phyloP scores from a whole-genome alignment of 2,113 vertebrate species.

The Carollia perspicillata region DNA sequence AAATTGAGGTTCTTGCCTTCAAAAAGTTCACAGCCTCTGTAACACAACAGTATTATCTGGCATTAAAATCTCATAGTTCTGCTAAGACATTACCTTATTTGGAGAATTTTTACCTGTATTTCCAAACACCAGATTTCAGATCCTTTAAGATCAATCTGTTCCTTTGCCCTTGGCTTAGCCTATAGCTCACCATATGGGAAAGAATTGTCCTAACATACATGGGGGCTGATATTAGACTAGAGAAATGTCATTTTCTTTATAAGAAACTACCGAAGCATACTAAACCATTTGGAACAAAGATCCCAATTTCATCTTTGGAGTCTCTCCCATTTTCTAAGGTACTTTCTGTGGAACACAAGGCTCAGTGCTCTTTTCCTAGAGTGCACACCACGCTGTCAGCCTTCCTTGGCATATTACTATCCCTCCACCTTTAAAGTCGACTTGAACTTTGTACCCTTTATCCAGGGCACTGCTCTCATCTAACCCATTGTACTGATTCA shows the following conservation, averaged over 20 bases:
- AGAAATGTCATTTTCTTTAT: neutral
- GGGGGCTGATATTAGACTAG: neutral
- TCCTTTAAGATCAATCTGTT: neutral
- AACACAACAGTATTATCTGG: neutral
- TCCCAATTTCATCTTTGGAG: neutral
- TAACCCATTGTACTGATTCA: neutral
- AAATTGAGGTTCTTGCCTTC: neutral
- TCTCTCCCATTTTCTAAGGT: neutral
- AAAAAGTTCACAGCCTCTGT: neutral
- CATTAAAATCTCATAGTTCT: neutral
- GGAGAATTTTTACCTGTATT: neutral
- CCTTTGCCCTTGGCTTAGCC: neutral
- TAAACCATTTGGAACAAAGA: neutral
- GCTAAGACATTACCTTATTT: neutral
- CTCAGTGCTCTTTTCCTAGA: neutral
- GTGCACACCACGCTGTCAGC: neutral
- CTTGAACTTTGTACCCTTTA: neutral
- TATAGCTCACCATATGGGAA: neutral
- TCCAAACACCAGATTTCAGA: neutral
- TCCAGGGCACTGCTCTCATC: neutral
- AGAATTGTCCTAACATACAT: neutral
- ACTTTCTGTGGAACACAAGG: neutral
- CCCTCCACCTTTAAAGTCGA: neutral
- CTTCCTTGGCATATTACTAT: neutral
- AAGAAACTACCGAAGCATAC: neutral